Base-by-base conservation (phyloP, 64 coral and sea anemone species). In the Montipora cactus region DNA sequence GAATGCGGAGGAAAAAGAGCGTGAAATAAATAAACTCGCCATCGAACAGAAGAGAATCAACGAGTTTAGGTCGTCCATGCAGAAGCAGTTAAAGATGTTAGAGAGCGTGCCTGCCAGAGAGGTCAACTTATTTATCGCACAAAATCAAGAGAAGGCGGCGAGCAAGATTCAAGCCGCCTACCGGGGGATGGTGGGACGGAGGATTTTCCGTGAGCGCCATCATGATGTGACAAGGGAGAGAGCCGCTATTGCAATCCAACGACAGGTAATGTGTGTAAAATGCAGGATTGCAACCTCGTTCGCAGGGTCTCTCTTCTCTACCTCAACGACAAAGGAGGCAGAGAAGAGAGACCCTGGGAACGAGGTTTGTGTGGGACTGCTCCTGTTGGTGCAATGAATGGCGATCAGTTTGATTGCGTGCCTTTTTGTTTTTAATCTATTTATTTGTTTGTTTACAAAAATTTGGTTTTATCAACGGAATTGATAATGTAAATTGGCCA, bases 21-120 rank as follows among this genome's bases (percentile, higher is more conserved):
- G 70, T 1, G 67, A 77, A 7, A 79, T 91, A 11, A 82, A n/a
- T 7, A 91, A 91, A 80, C 75, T 91, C 19, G 76, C 75, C 47
- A 18, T 85, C 1, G 95, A 97, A 22, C 84, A 94, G 68, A 91
- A 88, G 90, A 88, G 81, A 87, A 92, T 97, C 75, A 79, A 85
- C 23, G 90, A 93, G 62, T 88, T 97, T 47, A 79, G 95, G 61
- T 97, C 89, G 3, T 92, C 95, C 8, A 94, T 97, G 93, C 87
- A 78, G 49, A 97, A 97, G 53, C 92, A 97, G 89, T 10, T 97
- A 7, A 94, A 97, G 83, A 91, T 97, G 92, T 67, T 97, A 47
- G 95, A 97, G 44, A 88, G 55, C 77, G 89, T 97, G 4, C 95
- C 95, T 1, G 95, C 95, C 68, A 89, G 95, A 53, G 95, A 97